Base-by-base conservation (phyloP, 2,888 invertebrate genomes). In the Drosophila koepferae region DNA sequence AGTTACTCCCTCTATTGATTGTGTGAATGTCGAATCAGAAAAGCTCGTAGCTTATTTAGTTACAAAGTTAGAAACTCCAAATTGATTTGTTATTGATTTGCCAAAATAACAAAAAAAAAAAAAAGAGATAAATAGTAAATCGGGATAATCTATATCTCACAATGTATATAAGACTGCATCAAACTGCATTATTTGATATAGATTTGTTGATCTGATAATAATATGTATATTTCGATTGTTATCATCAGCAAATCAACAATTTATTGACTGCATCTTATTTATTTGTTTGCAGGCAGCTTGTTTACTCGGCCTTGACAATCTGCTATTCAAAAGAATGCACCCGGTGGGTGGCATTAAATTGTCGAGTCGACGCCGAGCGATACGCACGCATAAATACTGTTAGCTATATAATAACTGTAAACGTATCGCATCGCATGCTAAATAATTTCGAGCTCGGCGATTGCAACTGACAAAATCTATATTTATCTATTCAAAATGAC, bases 391-490 rank as follows among this genome's bases (percentile, higher is more conserved):
- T 54, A 69, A 64, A 38, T 31, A 51, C 49, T 23, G 20, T 14
- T 18, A 31, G 10, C 23, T 53, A 71, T 64, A 60, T 65, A 43
- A 64, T 77, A 79, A 61, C 70, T 70, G 67, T 74, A 65, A 70
- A 48, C 61, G 69, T 66, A 71, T 75, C 41, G 71, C 72, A 74
- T 87, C 55, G 70, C 81, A 85, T 82, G 83, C 67, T 41, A 67
- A 55, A 68, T 71, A 58, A 54, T 55, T 44, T 43, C 54, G 28
- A 59, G 65, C 68, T 55, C 53, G 59, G 53, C 68, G 82, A 61
- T 72, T 68, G 51, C 41, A 68, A 54, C 59, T 48, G 73, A 64
- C 66, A 69, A 74, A 77, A 81, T 85, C 73, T 87, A 81, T 85
- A 87, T 85, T 82, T 87, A 79, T 82, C 75, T 72, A 61, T 63